phyloP scores from a whole-genome alignment of 2,888 invertebrate genomes.

The Amphiduros pacificus region DNA sequence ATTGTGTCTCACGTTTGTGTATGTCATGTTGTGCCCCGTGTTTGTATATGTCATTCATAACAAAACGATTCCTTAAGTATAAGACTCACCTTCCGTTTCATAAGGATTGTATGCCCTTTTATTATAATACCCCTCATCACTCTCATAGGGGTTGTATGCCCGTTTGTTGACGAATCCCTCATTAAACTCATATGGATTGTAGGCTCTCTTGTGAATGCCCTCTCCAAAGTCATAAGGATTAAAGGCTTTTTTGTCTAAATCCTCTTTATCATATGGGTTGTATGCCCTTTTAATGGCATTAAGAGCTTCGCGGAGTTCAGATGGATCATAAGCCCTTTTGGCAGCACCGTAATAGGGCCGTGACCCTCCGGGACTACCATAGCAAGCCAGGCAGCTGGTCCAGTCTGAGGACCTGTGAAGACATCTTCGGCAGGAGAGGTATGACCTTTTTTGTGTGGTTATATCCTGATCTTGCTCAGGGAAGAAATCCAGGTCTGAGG shows the following conservation, averaged over 20 bases:
- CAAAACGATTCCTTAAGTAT: too few species aligned
- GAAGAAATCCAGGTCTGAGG: constrained; percentile 7
- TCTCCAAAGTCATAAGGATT: background rate
- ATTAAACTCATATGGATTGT: background rate
- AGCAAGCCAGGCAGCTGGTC: constrained; percentile 9
- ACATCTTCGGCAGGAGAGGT: constrained; percentile 13
- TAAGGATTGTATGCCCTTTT: background rate
- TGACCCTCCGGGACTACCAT: constrained; percentile 2
- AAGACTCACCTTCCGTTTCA: background rate
- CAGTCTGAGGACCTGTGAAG: constrained; percentile 12
- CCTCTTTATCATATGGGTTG: background rate
- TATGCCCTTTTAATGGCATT: background rate
- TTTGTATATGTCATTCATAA: too few species aligned
- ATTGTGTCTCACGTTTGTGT: too few species aligned
- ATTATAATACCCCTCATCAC: background rate
- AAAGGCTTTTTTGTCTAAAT: background rate
- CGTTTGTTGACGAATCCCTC: too few species aligned
- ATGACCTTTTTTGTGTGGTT: constrained; percentile 1
- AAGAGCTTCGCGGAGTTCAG: background rate
- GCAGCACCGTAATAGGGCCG: constrained; percentile 11
- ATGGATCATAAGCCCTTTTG: background rate
- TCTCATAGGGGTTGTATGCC: background rate
- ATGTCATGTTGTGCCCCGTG: too few species aligned
- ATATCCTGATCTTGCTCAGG: background rate
- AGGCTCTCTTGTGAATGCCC: too few species aligned